Evolutionary conservation across 2,797 vertebrate species (phyloP).

Genomic region (Aulostomus chinensis): DNA sequence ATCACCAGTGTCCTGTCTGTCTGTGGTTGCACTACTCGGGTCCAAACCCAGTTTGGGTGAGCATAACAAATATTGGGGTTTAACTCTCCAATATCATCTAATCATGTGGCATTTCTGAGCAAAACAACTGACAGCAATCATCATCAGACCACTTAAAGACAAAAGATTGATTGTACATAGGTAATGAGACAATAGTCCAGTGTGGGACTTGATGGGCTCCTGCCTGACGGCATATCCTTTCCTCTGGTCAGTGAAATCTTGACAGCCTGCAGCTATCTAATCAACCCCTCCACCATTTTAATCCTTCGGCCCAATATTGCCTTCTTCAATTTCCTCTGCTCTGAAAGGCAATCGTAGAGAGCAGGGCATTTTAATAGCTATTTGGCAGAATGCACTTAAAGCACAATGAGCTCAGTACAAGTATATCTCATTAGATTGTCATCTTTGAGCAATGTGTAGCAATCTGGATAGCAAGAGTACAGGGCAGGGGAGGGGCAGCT

Average conservation of each 20-base stretch:
- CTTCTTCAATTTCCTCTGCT: constrained; percentile 61
- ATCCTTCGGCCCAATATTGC: constrained; percentile 56
- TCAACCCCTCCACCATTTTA: constrained; percentile 55
- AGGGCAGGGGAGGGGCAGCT: constrained; percentile 5
- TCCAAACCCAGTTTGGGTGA: no score
- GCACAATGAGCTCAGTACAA: constrained; percentile 46
- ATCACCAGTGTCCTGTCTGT: no score
- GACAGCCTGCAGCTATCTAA: constrained; percentile 57
- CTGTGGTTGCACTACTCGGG: no score
- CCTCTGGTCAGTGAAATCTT: constrained; percentile 49
- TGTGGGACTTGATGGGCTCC: constrained; percentile 1
- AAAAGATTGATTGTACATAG: no score
- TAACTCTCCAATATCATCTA: no score
- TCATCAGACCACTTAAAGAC: no score
- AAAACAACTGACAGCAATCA: no score
- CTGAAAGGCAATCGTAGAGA: constrained; percentile 60
- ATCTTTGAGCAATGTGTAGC: constrained; percentile 59
- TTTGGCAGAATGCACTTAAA: constrained; percentile 67
- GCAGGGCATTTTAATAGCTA: constrained; percentile 64
- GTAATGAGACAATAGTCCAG: neutral
- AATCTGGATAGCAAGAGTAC: constrained; percentile 32
- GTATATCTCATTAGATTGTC: constrained; percentile 63
- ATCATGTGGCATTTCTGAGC: no score
- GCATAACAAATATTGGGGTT: no score
- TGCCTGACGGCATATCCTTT: constrained; percentile 25